Percentiles rank a stretch among this genome's conserved stretches.
Evolutionary conservation across 2,888 invertebrate species (phyloP).

Genomic region (Gastracanthus pulcherrimus): DNA sequence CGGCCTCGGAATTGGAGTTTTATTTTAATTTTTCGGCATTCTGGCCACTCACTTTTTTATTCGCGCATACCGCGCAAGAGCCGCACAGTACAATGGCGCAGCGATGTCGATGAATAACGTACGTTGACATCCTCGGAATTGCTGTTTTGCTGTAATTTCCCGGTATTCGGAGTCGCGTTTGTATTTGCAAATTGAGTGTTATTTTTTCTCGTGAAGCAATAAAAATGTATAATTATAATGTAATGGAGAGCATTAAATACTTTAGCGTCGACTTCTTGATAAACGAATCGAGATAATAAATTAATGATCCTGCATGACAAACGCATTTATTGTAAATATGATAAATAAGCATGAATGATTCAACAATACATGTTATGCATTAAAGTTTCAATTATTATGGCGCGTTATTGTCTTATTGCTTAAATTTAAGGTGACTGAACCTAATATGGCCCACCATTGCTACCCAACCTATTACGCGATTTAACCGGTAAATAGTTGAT

Average conservation of each 20-base stretch:
- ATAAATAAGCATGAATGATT: too few species aligned
- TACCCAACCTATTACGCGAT: too few species aligned
- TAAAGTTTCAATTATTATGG: too few species aligned
- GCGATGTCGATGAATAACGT: not conserved
- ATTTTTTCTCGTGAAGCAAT: not conserved
- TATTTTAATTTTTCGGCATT: conserved; percentile 24
- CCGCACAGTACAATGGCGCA: too few species aligned
- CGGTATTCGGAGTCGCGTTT: not conserved
- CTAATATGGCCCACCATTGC: too few species aligned
- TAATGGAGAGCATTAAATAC: not conserved
- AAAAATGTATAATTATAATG: not conserved
- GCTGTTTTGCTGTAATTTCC: conserved; percentile 11
- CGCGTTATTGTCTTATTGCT: too few species aligned
- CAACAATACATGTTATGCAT: too few species aligned
- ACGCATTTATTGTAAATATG: too few species aligned
- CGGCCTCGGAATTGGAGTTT: conserved; percentile 26
- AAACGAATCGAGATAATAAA: not conserved
- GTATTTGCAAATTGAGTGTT: conserved; percentile 2
- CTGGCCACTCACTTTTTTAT: not conserved
- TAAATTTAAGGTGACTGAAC: too few species aligned
- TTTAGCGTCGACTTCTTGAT: not conserved
- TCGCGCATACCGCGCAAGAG: too few species aligned
- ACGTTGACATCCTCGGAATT: conserved; percentile 10
- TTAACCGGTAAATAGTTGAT: too few species aligned
- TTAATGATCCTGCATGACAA: too few species aligned